Evolutionary conservation across 2,888 invertebrate species (phyloP), one percentile per base, ranked within the genome.

Genomic region (Ophion obscuratus): DNA sequence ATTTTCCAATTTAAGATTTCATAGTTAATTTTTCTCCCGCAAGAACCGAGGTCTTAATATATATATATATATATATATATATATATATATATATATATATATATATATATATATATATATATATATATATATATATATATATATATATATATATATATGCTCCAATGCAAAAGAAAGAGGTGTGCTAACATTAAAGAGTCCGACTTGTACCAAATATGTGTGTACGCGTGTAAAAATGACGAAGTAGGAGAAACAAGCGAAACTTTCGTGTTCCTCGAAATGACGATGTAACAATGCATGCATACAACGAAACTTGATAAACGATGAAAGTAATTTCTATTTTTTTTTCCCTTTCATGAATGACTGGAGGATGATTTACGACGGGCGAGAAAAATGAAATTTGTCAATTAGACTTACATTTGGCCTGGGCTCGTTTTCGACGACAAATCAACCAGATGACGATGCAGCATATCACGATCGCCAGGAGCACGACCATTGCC

Each of bases 401-500:
- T 5, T 24, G 75, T 14, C 67, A 71, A 24, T 71, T 66, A n/a
- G 17, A 96, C 97, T 97, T 95, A 97, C 97, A 97, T 96, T 97
- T 97, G 90, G 97, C 97, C 90, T 96, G 96, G 77, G 97, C 96
- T 91, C 97, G 95, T 95, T 97, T 97, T 90, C 97, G 96, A 89
- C 98, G 95, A 94, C 98, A 98, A 90, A 98, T 96, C 93, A 98
- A 96, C 93, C 97, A 96, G 93, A 98, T 97, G 93, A 97, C 96
- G 94, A 97, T 96, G 94, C 98, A 97, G 83, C 98, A 95, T 90
- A 97, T 96, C 89, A 98, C 96, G 86, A 98, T 97, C 70, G 97
- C 96, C 89, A 96, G 94, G 87, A 97, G 95, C 88, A 97, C 95
- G 62, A 96, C 96, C 77, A 96, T 95, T 7, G 98, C 96, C 68